Evolutionary conservation across 2,888 invertebrate species (phyloP).

Genomic region (Parnassius glacialis): DNA sequence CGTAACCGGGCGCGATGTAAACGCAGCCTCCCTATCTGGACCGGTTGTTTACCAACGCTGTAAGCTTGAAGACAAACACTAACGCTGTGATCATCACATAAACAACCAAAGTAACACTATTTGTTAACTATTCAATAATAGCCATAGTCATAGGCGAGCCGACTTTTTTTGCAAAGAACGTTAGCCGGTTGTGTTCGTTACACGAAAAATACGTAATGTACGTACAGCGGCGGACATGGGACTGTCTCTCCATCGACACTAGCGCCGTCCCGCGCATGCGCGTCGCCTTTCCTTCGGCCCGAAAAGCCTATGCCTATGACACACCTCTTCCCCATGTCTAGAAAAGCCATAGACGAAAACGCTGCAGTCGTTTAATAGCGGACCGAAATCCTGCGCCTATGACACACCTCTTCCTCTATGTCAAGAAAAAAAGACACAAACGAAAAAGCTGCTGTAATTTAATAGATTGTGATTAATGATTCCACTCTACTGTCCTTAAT

Average conservation of each 20-base stretch:
- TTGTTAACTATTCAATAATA: slow-evolving; percentile 42
- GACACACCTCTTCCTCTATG: slow-evolving; percentile 18
- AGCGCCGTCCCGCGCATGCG: slow-evolving; percentile 58
- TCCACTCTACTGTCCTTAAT: neutral
- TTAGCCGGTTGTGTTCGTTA: slow-evolving; percentile 41
- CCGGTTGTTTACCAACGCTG: slow-evolving; percentile 59
- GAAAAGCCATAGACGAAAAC: slow-evolving; percentile 2
- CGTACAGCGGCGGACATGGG: slow-evolving; percentile 61
- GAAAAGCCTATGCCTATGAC: slow-evolving; percentile 24
- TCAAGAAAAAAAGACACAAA: slow-evolving; percentile 5
- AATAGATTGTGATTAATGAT: slow-evolving; percentile 9
- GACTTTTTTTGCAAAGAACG: slow-evolving; percentile 55
- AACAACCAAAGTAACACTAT: slow-evolving; percentile 62
- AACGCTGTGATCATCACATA: slow-evolving; percentile 58
- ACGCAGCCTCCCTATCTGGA: slow-evolving; percentile 75
- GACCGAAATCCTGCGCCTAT: slow-evolving; percentile 7
- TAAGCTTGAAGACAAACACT: slow-evolving; percentile 41
- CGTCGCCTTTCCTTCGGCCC: slow-evolving; percentile 28
- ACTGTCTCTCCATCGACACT: slow-evolving; percentile 54
- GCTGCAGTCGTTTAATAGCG: neutral
- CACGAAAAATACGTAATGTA: slow-evolving; percentile 47
- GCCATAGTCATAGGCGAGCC: slow-evolving; percentile 53
- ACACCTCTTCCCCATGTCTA: slow-evolving; percentile 21
- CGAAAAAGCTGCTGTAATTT: neutral
- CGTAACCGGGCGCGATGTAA: slow-evolving; percentile 72